Percentiles rank a stretch among this genome's conserved stretches.
Evolutionary conservation across 2,113 vertebrate genomes (phyloP).

Genomic region (Hystrix brachyura): DNA sequence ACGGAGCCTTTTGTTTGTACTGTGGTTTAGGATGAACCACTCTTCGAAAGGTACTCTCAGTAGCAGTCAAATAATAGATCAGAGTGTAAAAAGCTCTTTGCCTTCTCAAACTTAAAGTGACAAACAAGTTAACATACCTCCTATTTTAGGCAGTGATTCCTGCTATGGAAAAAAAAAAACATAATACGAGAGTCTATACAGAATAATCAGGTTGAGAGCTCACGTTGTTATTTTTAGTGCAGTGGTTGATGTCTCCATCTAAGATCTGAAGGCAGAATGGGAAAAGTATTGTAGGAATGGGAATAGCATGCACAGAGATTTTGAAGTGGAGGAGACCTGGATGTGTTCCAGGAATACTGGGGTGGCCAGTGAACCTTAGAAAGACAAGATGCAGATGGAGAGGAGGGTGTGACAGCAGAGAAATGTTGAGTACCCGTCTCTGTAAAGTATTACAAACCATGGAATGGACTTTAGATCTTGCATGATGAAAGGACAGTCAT

Average conservation of each 20-base stretch:
- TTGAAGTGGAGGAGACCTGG: background rate
- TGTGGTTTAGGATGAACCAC: too few relatives aligned
- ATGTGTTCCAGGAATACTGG: background rate
- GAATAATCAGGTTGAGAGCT: background rate
- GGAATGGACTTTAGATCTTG: background rate
- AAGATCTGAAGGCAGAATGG: too few relatives aligned
- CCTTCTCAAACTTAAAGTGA: background rate
- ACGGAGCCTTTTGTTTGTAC: background rate
- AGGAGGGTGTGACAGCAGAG: background rate
- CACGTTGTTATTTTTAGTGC: background rate
- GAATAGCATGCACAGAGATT: too few relatives aligned
- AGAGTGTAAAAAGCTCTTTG: background rate
- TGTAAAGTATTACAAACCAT: background rate
- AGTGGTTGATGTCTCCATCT: background rate
- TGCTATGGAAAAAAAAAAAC: background rate
- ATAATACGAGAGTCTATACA: background rate
- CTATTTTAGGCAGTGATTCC: background rate
- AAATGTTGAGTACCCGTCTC: accelerated
- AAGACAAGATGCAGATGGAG: too few relatives aligned
- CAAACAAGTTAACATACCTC: background rate
- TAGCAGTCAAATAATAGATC: background rate
- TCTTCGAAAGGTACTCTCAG: background rate
- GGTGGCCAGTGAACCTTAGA: background rate
- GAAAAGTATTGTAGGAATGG: background rate
- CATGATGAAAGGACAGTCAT: accelerated